Evolutionary conservation across 2,797 vertebrate genomes (phyloP).

Genomic region (Salarias fasciatus): DNA sequence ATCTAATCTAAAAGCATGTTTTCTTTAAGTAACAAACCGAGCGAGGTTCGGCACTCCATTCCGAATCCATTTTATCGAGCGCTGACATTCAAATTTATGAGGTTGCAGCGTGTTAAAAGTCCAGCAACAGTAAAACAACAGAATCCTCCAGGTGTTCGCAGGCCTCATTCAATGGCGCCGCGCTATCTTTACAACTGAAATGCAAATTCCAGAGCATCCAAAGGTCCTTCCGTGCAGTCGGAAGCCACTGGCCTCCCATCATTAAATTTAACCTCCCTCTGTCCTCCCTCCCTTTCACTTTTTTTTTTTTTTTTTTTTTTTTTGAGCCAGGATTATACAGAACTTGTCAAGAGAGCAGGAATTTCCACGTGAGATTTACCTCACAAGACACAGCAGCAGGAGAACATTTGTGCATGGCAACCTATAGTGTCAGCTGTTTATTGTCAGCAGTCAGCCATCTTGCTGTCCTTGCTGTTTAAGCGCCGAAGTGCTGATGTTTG

Average conservation of each 20-base stretch:
- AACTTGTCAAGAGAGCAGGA: constrained; percentile 42
- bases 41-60: constrained; percentile 16
- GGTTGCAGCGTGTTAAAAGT: constrained; percentile 42
- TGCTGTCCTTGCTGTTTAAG: constrained; percentile 77
- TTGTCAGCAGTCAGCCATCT: constrained; percentile 72
- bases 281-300: background rate
- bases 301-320: constrained; percentile 29
- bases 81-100: constrained; percentile 57
- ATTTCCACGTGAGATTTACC: constrained; percentile 51
- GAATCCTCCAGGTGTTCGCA: constrained; percentile 58
- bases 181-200: constrained; percentile 47
- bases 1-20: constrained; percentile 35
- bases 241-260: constrained; percentile 52
- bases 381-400: constrained; percentile 55
- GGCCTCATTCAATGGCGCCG: constrained; percentile 34
- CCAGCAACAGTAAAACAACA: constrained; percentile 49
- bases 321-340: constrained; percentile 46
- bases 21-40: constrained; percentile 32
- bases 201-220: constrained; percentile 56
- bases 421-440: constrained; percentile 79
- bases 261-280: constrained; percentile 55
- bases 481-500: constrained; percentile 78
- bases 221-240: constrained; percentile 53
- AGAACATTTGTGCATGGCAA: constrained; percentile 62
- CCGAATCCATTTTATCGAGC: constrained; percentile 44